phyloP scores from a whole-genome alignment of 1,140 invertebrate species.

The Zaprionus inermis region DNA sequence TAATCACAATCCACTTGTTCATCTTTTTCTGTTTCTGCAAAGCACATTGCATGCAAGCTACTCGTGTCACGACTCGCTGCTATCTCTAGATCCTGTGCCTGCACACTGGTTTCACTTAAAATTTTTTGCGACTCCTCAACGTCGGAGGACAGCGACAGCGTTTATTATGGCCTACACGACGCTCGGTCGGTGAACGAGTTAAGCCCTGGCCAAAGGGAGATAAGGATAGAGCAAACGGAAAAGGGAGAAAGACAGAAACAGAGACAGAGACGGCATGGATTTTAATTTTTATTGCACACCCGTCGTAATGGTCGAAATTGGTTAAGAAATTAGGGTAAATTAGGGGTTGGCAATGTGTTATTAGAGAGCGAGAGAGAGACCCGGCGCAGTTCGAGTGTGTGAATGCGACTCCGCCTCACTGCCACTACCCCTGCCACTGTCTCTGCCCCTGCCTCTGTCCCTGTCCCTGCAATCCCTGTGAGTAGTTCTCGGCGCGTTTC shows the following conservation, averaged over 20 bases:
- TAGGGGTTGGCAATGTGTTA: constrained; percentile 81
- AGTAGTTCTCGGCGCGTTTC: constrained; percentile 27
- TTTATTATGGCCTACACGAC: constrained; percentile 73
- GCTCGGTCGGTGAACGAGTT: constrained; percentile 65
- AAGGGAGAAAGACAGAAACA: neutral
- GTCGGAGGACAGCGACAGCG: constrained; percentile 69
- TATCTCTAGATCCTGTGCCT: constrained; percentile 27
- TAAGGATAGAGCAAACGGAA: neutral
- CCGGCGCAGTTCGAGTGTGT: constrained; percentile 31
- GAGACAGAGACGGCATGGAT: constrained; percentile 51
- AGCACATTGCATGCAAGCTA: neutral
- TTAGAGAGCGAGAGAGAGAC: constrained; percentile 57
- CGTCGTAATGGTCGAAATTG: constrained; percentile 82
- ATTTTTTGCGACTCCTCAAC: constrained; percentile 28
- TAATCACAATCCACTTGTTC: too few relatives aligned
- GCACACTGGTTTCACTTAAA: constrained; percentile 31
- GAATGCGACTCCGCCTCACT: constrained; percentile 30
- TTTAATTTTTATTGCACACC: constrained; percentile 83
- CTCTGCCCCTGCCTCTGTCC: constrained; percentile 4
- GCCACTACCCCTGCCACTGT: too few relatives aligned
- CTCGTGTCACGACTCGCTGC: constrained; percentile 23
- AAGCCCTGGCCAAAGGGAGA: constrained; percentile 49
- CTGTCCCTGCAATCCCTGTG: constrained; percentile 11
- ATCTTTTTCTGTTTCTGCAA: too few relatives aligned
- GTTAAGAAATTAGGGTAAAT: constrained; percentile 84